Conservation (phyloP, 2,797 vertebrate species). For the Orientallactaga sibirica region DNA sequence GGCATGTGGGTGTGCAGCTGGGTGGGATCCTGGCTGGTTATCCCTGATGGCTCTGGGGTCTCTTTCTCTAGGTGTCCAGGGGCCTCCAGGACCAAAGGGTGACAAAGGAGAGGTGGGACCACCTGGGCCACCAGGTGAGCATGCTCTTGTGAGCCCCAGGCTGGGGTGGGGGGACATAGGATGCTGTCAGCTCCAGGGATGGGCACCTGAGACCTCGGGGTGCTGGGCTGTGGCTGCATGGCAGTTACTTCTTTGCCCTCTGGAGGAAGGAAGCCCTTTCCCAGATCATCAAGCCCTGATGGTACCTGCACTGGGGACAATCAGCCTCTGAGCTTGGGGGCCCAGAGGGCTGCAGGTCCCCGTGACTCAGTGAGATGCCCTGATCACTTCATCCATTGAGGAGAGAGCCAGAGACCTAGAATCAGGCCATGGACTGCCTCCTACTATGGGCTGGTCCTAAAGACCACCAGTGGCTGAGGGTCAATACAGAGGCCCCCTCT, state of each 20-base stretch:
- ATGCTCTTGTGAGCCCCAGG: rapidly evolving
- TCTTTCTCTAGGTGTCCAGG: slow-evolving; percentile 85
- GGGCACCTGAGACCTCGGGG: not conserved
- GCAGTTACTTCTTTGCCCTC: rapidly evolving
- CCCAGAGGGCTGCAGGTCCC: too few relatives aligned
- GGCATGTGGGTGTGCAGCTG: rapidly evolving
- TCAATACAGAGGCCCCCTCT: not conserved
- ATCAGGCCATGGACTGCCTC: not conserved
- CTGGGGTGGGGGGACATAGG: rapidly evolving
- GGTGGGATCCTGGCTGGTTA: not conserved
- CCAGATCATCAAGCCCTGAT: rapidly evolving
- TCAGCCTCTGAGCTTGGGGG: not conserved
- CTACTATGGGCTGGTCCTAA: not conserved
- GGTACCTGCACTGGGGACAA: not conserved
- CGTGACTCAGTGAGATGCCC: not conserved
- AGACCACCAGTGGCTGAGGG: not conserved
- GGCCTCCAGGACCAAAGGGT: slow-evolving; percentile 91
- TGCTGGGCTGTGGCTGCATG: rapidly evolving
- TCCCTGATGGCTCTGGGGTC: not conserved
- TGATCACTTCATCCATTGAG: not conserved
- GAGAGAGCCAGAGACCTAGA: too few relatives aligned
- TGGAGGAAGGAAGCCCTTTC: not conserved
- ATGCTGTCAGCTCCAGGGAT: too few relatives aligned
- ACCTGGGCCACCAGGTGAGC: slow-evolving; percentile 93
- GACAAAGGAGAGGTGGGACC: slow-evolving; percentile 94